Evolutionary conservation across 2,113 vertebrate genomes (phyloP).

Genomic region (Elaphurus davidianus): DNA sequence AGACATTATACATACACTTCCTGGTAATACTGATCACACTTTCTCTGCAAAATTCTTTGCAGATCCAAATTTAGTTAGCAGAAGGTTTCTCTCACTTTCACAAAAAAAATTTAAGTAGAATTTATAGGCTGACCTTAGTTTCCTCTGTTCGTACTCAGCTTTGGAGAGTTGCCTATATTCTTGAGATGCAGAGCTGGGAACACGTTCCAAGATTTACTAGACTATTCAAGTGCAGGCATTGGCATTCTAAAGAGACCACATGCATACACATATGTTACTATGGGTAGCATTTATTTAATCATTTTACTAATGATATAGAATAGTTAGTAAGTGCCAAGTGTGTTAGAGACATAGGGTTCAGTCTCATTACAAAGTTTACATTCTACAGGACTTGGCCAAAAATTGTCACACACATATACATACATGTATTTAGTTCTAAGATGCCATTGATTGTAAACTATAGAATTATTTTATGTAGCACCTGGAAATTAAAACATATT

Average conservation of each 20-base stretch:
- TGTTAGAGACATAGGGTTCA: background rate
- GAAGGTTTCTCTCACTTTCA: background rate
- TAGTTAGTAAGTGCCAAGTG: background rate
- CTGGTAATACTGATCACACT: background rate
- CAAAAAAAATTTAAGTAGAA: background rate
- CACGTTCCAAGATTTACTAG: background rate
- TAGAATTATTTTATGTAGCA: background rate
- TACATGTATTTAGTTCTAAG: background rate
- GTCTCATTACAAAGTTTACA: background rate
- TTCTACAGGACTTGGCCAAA: background rate
- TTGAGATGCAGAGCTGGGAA: background rate
- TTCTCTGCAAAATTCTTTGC: background rate
- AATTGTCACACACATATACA: background rate
- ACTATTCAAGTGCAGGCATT: background rate
- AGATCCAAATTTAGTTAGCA: background rate
- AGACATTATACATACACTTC: background rate
- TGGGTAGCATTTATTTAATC: background rate
- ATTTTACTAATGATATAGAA: background rate
- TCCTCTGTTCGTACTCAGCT: background rate
- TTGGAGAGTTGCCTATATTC: background rate
- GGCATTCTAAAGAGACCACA: background rate
- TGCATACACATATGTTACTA: background rate
- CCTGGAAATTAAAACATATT: background rate
- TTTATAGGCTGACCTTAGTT: background rate
- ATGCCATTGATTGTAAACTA: background rate